A percentile compares a stretch with the other conserved stretches of the same genome.
phyloP scores from a whole-genome alignment of 1,140 invertebrate species.

The Harpegnathos saltator region DNA sequence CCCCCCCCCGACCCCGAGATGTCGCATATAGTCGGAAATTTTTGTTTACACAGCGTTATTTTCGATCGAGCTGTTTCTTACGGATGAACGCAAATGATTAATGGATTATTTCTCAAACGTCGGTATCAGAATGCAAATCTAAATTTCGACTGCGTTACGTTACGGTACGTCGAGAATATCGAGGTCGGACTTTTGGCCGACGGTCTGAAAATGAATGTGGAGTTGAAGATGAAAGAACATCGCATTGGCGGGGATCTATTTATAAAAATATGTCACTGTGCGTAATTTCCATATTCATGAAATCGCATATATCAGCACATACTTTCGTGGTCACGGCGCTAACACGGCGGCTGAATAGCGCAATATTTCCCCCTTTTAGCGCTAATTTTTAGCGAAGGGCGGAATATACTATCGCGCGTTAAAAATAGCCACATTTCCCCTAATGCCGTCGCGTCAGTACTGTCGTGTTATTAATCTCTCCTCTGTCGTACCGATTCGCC shows the following conservation, averaged over 20 bases:
- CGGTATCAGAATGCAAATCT: conserved; percentile 9
- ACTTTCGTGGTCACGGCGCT: conserved; percentile 1
- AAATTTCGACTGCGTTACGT: no score
- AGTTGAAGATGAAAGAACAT: not conserved
- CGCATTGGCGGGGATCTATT: not conserved
- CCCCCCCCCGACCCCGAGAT: not conserved
- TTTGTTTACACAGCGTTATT: no score
- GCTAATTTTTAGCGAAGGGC: not conserved
- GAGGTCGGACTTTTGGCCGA: not conserved
- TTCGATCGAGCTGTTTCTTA: not conserved
- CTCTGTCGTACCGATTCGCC: no score
- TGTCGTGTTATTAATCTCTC: not conserved
- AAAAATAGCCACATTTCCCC: not conserved
- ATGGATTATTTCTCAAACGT: not conserved
- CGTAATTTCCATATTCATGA: conserved; percentile 3
- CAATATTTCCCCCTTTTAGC: conserved; percentile 19
- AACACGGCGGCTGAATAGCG: not conserved
- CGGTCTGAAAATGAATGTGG: not conserved
- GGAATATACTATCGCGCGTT: not conserved
- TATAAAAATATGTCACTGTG: conserved; percentile 8
- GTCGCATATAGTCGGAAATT: conserved; percentile 1
- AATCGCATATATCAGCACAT: not conserved
- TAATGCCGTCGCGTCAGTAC: not conserved
- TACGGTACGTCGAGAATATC: not conserved
- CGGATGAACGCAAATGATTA: not conserved